Evolutionary conservation across 1,140 invertebrate genomes (phyloP).

Genomic region (Pogonognathellus flavescens): DNA sequence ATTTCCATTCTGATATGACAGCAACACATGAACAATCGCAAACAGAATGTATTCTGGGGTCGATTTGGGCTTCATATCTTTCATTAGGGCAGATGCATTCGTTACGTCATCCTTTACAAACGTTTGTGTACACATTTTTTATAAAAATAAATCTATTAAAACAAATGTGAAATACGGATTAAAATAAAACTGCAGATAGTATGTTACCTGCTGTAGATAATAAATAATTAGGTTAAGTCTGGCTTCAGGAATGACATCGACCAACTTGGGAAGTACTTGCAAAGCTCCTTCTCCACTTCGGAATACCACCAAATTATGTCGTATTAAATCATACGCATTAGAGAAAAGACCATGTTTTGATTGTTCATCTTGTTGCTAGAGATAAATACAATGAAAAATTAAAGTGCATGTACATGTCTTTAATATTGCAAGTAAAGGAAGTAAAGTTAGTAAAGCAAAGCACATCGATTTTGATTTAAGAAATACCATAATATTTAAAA

Average conservation of each 20-base stretch:
- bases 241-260: constrained; percentile 97
- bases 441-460: background rate
- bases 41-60: constrained; percentile 97
- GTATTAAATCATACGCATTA: constrained; percentile 84
- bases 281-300: constrained; percentile 93
- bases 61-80: constrained; percentile 91
- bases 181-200: too few species aligned
- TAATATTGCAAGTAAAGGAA: too few species aligned
- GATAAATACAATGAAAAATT: background rate
- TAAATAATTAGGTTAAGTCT: constrained; percentile 96
- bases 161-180: too few species aligned
- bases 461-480: background rate
- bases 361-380: constrained; percentile 66
- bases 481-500: constrained; percentile 73
- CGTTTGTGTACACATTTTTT: too few species aligned
- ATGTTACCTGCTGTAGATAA: constrained; percentile 87
- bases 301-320: constrained; percentile 97
- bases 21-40: constrained; percentile 92
- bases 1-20: constrained; percentile 88
- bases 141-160: too few species aligned
- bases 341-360: constrained; percentile 65
- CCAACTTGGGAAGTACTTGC: constrained; percentile 87
- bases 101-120: constrained; percentile 86
- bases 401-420: background rate
- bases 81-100: constrained; percentile 91